Base-by-base conservation (phyloP, 2,797 vertebrate genomes). In the Syngnathus acus region DNA sequence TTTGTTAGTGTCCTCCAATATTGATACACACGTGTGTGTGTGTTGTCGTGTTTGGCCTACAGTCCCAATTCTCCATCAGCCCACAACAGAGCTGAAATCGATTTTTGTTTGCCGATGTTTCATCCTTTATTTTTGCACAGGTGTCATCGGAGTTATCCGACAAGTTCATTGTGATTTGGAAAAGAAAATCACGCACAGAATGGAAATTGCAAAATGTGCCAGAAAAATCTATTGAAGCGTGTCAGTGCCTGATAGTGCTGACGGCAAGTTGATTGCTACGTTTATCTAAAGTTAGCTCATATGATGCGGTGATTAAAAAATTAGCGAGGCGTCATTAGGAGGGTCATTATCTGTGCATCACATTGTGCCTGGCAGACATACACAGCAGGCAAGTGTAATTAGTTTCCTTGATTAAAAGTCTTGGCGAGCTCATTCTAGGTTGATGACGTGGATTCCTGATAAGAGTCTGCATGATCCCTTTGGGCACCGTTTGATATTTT, bases 271-370 rank as follows among this genome's bases (percentile, higher is more conserved):
- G 50, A 23, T 47, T 53, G 58, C 16, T 68, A 62, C 68, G 45
- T 68, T 61, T 43, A 19, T 43, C 68, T 65, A 59, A 76, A 83
- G 70, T 71, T 66, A 70, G 75, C 70, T 59, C 38, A 55, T 68
- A 81, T 70, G 74, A 69, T 75, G 75, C 80, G 78, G 76, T 75
- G 76, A 87, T 86, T 37, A 38, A 58, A 17, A 71, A 23, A 82
- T 79, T 68, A 79, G 68, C 61, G 37, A 65, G 73, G 66, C 60
- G 61, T 79, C 61, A 86, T 89, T 82, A 84, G 71, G 78, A 84
- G 79, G 84, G 83, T 89, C 78, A 73, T 71, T 77, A 70, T 65
- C 64, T 68, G 63, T 37, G 9, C 70, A 77, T 78, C 73, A 81
- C 68, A 84, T 78, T 13, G 65, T 86, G 73, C 77, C 76, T 23